Evolutionary conservation across 2,888 invertebrate genomes (phyloP).

Genomic region (Mycalesis mineus): DNA sequence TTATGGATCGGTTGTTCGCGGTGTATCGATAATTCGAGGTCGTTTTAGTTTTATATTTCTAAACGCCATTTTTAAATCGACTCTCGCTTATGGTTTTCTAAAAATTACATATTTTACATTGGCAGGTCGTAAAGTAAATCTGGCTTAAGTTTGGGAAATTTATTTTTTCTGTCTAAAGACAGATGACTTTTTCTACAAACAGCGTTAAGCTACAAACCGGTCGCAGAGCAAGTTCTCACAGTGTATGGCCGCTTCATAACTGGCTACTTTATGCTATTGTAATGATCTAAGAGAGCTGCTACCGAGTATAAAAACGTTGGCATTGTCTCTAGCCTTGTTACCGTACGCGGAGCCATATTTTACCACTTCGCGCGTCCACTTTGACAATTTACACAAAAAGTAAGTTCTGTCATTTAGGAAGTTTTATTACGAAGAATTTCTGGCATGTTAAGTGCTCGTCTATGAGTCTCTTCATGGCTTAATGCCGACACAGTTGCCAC

Average conservation of each 20-base stretch:
- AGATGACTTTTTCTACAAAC: constrained; percentile 60
- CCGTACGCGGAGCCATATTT: constrained; percentile 53
- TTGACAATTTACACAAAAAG: constrained; percentile 20
- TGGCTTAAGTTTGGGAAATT: constrained; percentile 29
- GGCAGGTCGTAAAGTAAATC: constrained; percentile 30
- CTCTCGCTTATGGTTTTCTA: constrained; percentile 13
- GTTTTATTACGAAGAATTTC: constrained; percentile 5
- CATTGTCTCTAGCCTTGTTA: constrained; percentile 67
- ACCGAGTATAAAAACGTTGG: constrained; percentile 61
- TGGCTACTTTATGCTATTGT: constrained; percentile 74
- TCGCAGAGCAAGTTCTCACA: constrained; percentile 56
- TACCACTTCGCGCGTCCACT: constrained; percentile 53
- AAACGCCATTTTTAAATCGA: constrained; percentile 23
- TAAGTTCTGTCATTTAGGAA: constrained; percentile 7
- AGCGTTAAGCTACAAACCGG: constrained; percentile 64
- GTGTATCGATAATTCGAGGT: constrained; percentile 72
- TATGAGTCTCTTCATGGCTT: constrained; percentile 4
- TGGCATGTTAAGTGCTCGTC: constrained; percentile 4
- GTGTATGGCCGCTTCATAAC: constrained; percentile 63
- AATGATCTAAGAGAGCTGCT: constrained; percentile 69
- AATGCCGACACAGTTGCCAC: constrained; percentile 13
- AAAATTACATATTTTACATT: constrained; percentile 16
- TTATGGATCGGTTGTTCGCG: constrained; percentile 73
- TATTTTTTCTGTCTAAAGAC: constrained; percentile 32
- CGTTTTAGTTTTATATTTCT: constrained; percentile 34